Evolutionary conservation across 2,797 vertebrate genomes (phyloP).

Genomic region (Streptopelia turtur): DNA sequence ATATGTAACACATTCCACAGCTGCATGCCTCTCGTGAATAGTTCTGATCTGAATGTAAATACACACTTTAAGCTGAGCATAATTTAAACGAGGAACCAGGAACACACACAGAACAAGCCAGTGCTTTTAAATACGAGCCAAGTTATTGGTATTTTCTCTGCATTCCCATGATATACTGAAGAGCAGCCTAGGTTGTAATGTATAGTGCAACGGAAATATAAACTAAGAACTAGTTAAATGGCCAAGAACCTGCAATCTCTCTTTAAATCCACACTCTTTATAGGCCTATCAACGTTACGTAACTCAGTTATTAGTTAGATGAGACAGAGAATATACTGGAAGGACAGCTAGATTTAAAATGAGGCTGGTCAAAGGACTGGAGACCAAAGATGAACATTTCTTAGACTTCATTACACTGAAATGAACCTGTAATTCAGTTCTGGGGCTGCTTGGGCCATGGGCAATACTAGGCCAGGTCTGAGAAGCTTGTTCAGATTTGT

Average conservation of each 20-base stretch:
- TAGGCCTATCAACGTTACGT: background rate
- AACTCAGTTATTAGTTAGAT: background rate
- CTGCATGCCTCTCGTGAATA: slow-evolving; percentile 45
- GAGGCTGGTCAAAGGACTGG: background rate
- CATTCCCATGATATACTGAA: background rate
- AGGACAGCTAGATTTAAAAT: background rate
- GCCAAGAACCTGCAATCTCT: background rate
- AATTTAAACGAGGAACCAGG: slow-evolving; percentile 22
- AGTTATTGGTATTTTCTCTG: background rate
- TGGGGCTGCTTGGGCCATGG: background rate
- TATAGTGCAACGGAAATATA: background rate
- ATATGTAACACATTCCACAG: slow-evolving; percentile 28
- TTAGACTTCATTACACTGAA: background rate
- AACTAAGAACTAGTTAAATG: background rate
- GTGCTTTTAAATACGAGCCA: background rate
- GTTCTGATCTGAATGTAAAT: slow-evolving; percentile 60
- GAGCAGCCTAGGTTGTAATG: background rate
- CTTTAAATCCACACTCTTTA: background rate
- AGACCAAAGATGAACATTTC: background rate
- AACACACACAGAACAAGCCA: background rate
- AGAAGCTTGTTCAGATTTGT: background rate
- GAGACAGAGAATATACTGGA: background rate
- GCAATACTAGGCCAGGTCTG: background rate
- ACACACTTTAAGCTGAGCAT: slow-evolving; percentile 15
- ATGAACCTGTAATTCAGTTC: background rate